phyloP scores from a whole-genome alignment of 2,888 invertebrate species.

The Limnephilus rhombicus region DNA sequence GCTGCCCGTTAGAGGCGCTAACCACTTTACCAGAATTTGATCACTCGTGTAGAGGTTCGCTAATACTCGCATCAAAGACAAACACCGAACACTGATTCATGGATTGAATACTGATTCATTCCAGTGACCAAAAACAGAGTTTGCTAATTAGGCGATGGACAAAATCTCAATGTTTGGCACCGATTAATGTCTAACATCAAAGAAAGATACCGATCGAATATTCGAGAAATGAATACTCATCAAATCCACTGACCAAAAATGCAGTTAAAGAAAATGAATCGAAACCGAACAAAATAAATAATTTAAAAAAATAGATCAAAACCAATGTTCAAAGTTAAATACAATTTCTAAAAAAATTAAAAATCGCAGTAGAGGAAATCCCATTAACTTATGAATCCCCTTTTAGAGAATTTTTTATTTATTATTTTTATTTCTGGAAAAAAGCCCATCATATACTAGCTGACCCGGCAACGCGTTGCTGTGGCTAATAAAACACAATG shows the following conservation, averaged over 20 bases:
- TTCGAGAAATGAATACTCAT: not conserved
- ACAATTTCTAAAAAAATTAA: too few species aligned
- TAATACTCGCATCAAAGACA: not conserved
- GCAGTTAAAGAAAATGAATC: not conserved
- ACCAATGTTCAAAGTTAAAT: too few species aligned
- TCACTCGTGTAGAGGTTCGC: not conserved
- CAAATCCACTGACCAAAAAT: not conserved
- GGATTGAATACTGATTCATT: not conserved
- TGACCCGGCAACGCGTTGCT: too few species aligned
- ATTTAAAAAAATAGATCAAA: not conserved
- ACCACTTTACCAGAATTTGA: too few species aligned
- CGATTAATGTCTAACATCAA: not conserved
- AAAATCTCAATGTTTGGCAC: not conserved
- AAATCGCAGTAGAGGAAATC: too few species aligned
- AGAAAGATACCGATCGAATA: not conserved
- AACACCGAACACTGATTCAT: not conserved
- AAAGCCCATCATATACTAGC: too few species aligned
- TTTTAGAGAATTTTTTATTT: too few species aligned
- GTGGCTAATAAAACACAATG: too few species aligned
- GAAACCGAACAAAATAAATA: not conserved
- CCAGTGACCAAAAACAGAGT: not conserved
- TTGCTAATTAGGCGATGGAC: not conserved
- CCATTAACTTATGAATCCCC: too few species aligned
- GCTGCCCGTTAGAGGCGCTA: too few species aligned
- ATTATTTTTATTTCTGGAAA: too few species aligned